Conservation (phyloP, 2,797 vertebrate genomes). For the Esox masquinongy region DNA sequence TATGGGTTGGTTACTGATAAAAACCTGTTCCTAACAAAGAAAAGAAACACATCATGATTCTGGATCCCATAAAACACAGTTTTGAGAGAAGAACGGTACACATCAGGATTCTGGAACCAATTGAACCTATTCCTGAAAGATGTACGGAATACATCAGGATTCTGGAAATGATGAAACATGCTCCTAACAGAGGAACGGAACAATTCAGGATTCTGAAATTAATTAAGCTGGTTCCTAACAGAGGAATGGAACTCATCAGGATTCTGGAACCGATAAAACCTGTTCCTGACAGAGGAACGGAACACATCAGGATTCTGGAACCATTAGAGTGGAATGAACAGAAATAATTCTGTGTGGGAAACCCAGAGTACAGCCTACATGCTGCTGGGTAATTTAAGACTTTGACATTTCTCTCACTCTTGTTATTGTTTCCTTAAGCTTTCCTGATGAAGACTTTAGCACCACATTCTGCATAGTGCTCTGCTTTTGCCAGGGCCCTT, state of each 20-base stretch:
- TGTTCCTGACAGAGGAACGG: too few relatives aligned
- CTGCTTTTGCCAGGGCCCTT: background rate
- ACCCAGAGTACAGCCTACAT: slow-evolving; percentile 4
- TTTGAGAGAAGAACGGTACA: background rate
- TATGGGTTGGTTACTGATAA: slow-evolving; percentile 44
- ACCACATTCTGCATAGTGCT: background rate
- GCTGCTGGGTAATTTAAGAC: slow-evolving; percentile 31
- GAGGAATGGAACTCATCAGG: too few relatives aligned
- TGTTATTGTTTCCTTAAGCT: slow-evolving; percentile 12
- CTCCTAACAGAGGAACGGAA: too few relatives aligned
- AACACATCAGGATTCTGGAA: slow-evolving; percentile 27
- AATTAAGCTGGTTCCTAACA: background rate
- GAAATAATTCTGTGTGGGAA: slow-evolving; percentile 16
- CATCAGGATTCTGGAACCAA: slow-evolving; percentile 26
- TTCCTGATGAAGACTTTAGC: background rate
- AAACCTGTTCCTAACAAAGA: slow-evolving; percentile 12
- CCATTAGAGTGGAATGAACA: slow-evolving; percentile 42
- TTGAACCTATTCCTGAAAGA: too few relatives aligned
- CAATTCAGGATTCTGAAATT: slow-evolving; percentile 29
- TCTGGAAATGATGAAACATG: too few relatives aligned
- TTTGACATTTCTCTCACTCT: slow-evolving; percentile 15
- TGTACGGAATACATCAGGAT: too few relatives aligned
- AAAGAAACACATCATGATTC: too few relatives aligned
- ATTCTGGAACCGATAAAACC: too few relatives aligned
- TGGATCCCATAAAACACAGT: too few relatives aligned